Percentiles rank a stretch among this genome's conserved stretches.
Conservation (phyloP, 2,797 vertebrate genomes). For the Rhyacichthys aspro region DNA sequence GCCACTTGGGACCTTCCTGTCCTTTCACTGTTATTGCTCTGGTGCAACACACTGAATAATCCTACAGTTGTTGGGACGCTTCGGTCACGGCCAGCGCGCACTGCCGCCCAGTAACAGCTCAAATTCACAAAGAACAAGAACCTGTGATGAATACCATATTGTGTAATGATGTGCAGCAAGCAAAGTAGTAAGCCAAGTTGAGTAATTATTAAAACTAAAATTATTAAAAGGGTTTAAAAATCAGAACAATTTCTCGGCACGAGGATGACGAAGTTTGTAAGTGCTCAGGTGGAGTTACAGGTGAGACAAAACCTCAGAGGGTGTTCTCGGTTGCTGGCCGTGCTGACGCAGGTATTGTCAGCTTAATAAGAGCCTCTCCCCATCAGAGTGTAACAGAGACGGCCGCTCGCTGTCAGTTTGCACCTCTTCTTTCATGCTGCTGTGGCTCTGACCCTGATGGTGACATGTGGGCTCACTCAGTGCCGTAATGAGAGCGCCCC, state of each 20-base stretch:
- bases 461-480: slow-evolving; percentile 68
- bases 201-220: too few relatives aligned
- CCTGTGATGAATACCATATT: too few relatives aligned
- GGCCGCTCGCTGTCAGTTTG: slow-evolving; percentile 63
- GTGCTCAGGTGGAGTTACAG: slow-evolving; percentile 62
- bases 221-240: too few relatives aligned
- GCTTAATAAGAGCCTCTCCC: slow-evolving; percentile 57
- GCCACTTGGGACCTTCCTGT: slow-evolving; percentile 56
- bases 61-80: slow-evolving; percentile 21
- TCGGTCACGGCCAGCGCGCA: slow-evolving; percentile 6
- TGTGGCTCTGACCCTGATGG: slow-evolving; percentile 47
- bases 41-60: slow-evolving; percentile 40
- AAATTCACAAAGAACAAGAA: slow-evolving; percentile 4
- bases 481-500: slow-evolving; percentile 61
- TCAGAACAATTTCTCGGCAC: slow-evolving; percentile 17
- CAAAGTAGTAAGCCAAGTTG: too few relatives aligned
- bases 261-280: slow-evolving; percentile 29
- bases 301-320: slow-evolving; percentile 66
- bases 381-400: slow-evolving; percentile 70
- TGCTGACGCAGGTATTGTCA: slow-evolving; percentile 57
- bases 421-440: slow-evolving; percentile 68
- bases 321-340: slow-evolving; percentile 54
- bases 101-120: background rate
- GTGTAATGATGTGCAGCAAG: too few relatives aligned
- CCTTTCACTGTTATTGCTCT: slow-evolving; percentile 45